Evolutionary conservation across 2,113 vertebrate genomes (phyloP), one percentile per base, ranked within the genome.

Genomic region (Verasper variegatus): DNA sequence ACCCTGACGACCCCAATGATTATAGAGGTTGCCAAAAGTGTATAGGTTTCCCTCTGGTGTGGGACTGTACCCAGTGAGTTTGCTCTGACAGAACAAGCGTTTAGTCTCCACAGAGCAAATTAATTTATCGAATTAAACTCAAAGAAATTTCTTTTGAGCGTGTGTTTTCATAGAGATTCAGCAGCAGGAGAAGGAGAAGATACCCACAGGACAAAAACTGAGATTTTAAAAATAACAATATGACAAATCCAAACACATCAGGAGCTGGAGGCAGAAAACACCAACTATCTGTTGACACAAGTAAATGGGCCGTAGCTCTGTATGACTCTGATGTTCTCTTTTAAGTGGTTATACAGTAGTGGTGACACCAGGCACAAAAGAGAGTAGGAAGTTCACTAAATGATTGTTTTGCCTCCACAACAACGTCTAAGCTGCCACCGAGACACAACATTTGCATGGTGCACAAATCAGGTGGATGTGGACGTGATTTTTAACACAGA

Each of bases 311-410:
- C 58, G 0, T 60, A 3, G 37, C 23, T 42, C 37, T 27, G 21
- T 45, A 40, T 26, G 72, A 81, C 31, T 27, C 74, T 1, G n/a
- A 23, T 51, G 2, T 59, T 62, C 57, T 63, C 24, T 69, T 63
- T 40, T 18, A 58, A 77, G 76, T 80, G 52, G 17, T 73, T 20
- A 35, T 64, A 83, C 31, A 57, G 85, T 52, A 4, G 61, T 15
- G 63, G 17, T 20, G 66, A 62, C 55, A 61, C 8, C 26, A 2
- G 52, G 58, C 61, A 15, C 58, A 64, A 60, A 31, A 45, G 60
- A 0, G n/a, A 78, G 68, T 77, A 85, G 86, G 85, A 91, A 85
- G 83, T 72, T 76, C 40, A 4, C 27, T 40, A 2, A 73, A 78
- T 82, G 77, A 80, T 83, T 59, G 72, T 78, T 77, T 65, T 11